Conservation (phyloP, 1,140 invertebrate genomes). For the Aphelinus certus region DNA sequence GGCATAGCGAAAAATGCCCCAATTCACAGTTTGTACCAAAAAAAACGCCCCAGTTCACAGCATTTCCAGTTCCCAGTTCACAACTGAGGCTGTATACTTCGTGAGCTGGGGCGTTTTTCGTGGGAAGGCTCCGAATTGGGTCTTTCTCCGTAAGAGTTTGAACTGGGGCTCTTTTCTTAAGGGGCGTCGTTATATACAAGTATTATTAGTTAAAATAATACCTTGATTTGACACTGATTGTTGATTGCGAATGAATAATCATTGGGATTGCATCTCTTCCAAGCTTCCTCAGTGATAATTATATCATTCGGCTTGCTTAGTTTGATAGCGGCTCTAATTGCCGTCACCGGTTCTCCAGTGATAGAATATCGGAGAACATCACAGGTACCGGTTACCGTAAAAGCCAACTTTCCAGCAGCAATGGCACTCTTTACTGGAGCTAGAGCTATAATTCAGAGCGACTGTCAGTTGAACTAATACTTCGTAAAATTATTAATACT, state of each 20-base stretch:
- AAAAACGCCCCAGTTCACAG: too few relatives aligned
- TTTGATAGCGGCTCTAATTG: constrained; percentile 41
- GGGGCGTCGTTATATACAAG: too few relatives aligned
- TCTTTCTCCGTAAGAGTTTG: too few relatives aligned
- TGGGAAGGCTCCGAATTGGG: too few relatives aligned
- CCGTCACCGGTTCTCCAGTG: constrained; percentile 45
- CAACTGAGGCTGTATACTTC: too few relatives aligned
- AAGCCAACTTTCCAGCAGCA: constrained; percentile 49
- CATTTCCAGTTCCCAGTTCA: too few relatives aligned
- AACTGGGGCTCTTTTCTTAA: too few relatives aligned
- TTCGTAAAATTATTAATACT: too few relatives aligned
- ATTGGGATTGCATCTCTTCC: constrained; percentile 41
- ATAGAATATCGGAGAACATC: constrained; percentile 46
- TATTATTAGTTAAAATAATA: constrained; percentile 4
- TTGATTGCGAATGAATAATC: constrained; percentile 46
- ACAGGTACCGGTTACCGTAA: constrained; percentile 49
- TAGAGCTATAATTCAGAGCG: not conserved
- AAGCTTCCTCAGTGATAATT: constrained; percentile 44
- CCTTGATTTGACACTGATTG: constrained; percentile 42
- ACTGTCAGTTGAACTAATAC: too few relatives aligned
- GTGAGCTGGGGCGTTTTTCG: too few relatives aligned
- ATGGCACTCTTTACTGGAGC: constrained; percentile 47
- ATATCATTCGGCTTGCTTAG: constrained; percentile 42
- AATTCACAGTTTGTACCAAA: too few relatives aligned
- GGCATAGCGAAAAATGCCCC: too few relatives aligned